Conservation (phyloP, 2,113 vertebrate species). For the Petroica traversi region DNA sequence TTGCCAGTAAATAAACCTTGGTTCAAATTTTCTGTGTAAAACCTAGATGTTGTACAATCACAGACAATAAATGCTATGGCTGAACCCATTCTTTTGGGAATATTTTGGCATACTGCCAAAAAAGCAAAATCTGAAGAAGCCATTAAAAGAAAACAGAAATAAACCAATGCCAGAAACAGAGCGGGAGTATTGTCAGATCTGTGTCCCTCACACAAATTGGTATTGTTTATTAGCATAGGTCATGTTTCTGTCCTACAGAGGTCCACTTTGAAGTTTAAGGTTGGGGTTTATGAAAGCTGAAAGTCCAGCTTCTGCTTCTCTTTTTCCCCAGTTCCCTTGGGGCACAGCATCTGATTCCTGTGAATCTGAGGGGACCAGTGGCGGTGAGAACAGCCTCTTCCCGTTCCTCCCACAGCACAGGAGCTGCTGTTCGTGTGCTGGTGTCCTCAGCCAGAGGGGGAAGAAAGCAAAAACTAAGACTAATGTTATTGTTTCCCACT, state of each 20-base stretch:
- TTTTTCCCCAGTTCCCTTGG: neutral
- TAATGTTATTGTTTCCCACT: neutral
- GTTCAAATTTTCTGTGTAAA: neutral
- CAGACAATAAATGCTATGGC: neutral
- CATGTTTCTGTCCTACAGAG: neutral
- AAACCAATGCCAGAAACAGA: neutral
- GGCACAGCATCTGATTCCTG: neutral
- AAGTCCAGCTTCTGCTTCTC: neutral
- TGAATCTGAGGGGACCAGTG: neutral
- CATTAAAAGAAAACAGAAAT: neutral
- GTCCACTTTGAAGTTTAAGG: neutral
- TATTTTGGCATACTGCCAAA: neutral
- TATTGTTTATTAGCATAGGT: neutral
- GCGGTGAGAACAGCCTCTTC: neutral
- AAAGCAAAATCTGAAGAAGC: neutral
- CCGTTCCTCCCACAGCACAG: neutral
- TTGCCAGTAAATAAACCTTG: neutral
- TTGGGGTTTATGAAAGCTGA: neutral
- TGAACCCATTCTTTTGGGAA: neutral
- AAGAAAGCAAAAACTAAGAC: neutral
- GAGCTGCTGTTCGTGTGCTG: rapidly evolving
- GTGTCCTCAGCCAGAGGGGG: neutral
- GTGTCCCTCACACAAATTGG: rapidly evolving
- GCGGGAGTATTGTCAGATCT: neutral
- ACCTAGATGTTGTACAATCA: neutral